Conservation (phyloP, 2,888 invertebrate genomes). For the Teinopalpus imperialis region DNA sequence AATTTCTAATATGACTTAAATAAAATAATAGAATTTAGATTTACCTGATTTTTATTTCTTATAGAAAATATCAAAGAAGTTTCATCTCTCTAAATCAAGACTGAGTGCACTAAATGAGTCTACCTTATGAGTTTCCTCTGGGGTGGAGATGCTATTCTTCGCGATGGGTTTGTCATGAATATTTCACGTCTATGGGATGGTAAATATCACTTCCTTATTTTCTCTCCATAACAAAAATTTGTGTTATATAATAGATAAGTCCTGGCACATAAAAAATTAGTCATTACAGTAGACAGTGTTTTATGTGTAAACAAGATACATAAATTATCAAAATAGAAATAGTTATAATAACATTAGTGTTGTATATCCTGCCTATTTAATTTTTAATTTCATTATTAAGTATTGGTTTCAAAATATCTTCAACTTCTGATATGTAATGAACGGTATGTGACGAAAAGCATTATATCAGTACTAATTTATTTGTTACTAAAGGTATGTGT, state of each 20-base stretch:
- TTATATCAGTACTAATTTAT: no score
- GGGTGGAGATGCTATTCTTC: slow-evolving; percentile 95
- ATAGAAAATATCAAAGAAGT: slow-evolving; percentile 96
- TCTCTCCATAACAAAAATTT: not conserved
- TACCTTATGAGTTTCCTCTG: slow-evolving; percentile 94
- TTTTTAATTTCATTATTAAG: no score
- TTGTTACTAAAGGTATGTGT: no score
- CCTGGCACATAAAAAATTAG: no score
- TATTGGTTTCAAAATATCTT: no score
- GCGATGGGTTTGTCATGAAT: slow-evolving; percentile 83
- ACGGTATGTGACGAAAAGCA: no score
- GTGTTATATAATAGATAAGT: not conserved
- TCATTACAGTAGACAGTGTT: no score
- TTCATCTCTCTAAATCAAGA: slow-evolving; percentile 98
- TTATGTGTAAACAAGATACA: no score
- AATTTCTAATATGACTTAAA: not conserved
- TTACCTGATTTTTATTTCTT: slow-evolving; percentile 42
- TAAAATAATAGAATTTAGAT: not conserved
- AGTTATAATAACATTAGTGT: no score
- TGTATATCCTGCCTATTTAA: no score
- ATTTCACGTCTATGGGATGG: slow-evolving; percentile 83
- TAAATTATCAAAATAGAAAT: no score
- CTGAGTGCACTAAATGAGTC: slow-evolving; percentile 98
- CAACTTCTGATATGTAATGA: no score
- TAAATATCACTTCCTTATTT: slow-evolving; percentile 35